Base-by-base conservation (phyloP, 1,140 invertebrate species). In the Ganaspis sp. region DNA sequence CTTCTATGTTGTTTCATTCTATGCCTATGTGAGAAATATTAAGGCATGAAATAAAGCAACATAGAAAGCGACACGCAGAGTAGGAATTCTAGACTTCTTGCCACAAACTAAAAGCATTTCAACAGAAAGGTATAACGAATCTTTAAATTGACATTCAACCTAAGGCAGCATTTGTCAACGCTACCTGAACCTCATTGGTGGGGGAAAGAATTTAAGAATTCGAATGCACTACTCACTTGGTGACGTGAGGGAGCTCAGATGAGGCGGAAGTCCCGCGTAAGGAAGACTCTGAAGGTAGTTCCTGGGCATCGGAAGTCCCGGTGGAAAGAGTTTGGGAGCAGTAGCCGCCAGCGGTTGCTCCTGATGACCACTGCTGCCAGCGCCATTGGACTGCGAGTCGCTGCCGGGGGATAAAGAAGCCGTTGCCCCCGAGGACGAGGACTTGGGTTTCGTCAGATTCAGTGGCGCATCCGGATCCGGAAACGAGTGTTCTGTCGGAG, bases 371-470 rank as follows among this genome's bases (percentile, higher is more conserved):
- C 88, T 87, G 71, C 86, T 85, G 85, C 86, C 77, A 81, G 87
- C 92, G 87, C 92, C 90, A 75, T 90, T 92, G 75, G 90, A 93
- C 69, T 85, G 92, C 85, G 80, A 87, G 19, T 91, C 92, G 9
- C 91, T 90, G 17, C 73, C 90, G 78, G 26, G 89, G 9, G 87
- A 87, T 1, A 88, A 90, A 6, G 86, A 86, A 12, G 88, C 85
- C 11, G 87, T 85, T 9, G 84, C 83, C 2, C 86, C 85, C 9
- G 91, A 89, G 0, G 90, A 91, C 19, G 85, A 85, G 15, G 92
- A 93, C 85, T 97, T 96, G 29, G 97, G 97, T 90, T 98, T 98
- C 79, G 94, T 96, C 6, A 98, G 93, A 90, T 98, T 98, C 0
- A 98, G 91, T 0, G 97, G 97, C 0, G 95, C 94, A 84, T 98